These are phyloP conservation scores for Benitochromis conjunctus DNA, from an alignment of 2,113 vertebrate genomes.

Conservation along the genomic window DNA sequence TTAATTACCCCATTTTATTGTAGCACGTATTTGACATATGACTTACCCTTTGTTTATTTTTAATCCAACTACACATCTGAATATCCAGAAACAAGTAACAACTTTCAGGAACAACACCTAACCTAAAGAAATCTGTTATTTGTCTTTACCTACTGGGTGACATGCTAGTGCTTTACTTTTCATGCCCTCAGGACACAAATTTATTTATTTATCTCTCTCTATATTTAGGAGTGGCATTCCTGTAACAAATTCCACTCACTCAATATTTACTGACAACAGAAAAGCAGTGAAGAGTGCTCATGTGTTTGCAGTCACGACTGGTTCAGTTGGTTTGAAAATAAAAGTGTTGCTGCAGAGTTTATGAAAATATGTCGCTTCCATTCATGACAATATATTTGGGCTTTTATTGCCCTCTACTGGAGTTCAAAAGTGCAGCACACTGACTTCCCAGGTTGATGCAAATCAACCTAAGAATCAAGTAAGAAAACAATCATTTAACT, in stretches of 20 bases:
- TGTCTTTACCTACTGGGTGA: not conserved
- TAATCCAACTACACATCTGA: not conserved
- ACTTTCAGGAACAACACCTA: not conserved
- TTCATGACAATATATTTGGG: not conserved
- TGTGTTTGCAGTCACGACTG: not conserved
- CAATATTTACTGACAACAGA: not conserved
- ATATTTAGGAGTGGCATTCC: not conserved
- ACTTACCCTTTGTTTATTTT: not conserved
- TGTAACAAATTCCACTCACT: not conserved
- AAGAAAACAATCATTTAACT: not conserved
- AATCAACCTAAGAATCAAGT: not conserved
- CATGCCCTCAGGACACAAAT: not conserved
- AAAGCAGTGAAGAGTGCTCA: not conserved
- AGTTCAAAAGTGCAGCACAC: not conserved
- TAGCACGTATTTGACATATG: not conserved
- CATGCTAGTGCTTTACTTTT: not conserved
- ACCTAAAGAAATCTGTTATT: not conserved
- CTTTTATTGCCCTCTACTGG: conserved; percentile 40
- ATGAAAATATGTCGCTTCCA: not conserved
- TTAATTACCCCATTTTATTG: not conserved
- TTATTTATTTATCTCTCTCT: not conserved
- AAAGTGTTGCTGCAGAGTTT: not conserved
- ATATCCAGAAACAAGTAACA: not conserved
- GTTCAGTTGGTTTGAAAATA: not conserved
- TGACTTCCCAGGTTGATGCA: not conserved